Evolutionary conservation across 2,888 invertebrate genomes (phyloP).

Genomic region (Caenorhabditis auriculariae): DNA sequence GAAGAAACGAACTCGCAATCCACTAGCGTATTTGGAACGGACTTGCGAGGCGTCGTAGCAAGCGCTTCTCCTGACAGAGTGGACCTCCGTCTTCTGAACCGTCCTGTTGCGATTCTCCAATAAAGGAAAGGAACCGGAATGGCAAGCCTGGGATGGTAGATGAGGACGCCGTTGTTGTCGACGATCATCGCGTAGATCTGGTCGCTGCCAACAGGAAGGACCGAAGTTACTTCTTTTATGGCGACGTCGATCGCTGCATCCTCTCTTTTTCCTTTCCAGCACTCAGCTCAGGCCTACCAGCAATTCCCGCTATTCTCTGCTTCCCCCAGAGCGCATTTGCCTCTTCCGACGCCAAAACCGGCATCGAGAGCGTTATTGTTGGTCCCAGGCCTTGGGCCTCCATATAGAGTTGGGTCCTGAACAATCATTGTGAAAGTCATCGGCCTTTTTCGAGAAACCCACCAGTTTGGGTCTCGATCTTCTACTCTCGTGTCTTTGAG

Average conservation of each 20-base stretch:
- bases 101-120: no score
- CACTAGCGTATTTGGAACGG: constrained; percentile 32
- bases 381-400: constrained; percentile 57
- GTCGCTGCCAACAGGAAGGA: constrained; percentile 32
- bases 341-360: constrained; percentile 34
- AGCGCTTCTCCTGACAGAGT: constrained; percentile 54
- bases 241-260: constrained; percentile 33
- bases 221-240: constrained; percentile 32
- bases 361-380: constrained; percentile 50
- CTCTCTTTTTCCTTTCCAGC: not conserved
- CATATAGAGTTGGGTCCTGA: constrained; percentile 54
- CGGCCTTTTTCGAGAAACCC: not conserved
- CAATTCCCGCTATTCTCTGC: constrained; percentile 45
- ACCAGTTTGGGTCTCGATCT: constrained; percentile 50
- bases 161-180: constrained; percentile 60
- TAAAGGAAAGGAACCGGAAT: constrained; percentile 40
- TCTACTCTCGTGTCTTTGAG: constrained; percentile 24
- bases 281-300: constrained; percentile 18
- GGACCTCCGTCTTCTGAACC: constrained; percentile 53
- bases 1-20: constrained; percentile 13
- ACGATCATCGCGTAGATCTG: constrained; percentile 53
- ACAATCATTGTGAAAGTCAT: no score
- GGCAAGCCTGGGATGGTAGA: constrained; percentile 56
- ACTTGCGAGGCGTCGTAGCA: constrained; percentile 53
- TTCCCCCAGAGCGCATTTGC: constrained; percentile 26